phyloP scores from a whole-genome alignment of 2,797 vertebrate genomes.

The Vultur gryphus region DNA sequence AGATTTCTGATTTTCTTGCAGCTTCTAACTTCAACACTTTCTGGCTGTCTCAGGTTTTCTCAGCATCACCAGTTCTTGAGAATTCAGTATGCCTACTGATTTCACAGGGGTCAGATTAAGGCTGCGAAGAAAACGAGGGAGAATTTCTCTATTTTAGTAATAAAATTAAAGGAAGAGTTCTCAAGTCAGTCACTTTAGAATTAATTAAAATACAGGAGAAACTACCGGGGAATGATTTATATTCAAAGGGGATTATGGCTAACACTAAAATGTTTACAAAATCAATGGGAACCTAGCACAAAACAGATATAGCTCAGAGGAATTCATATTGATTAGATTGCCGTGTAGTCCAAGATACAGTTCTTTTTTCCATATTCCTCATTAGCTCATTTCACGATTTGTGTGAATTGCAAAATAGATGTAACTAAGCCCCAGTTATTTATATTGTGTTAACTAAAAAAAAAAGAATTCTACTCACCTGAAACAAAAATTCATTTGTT shows the following conservation, averaged over 20 bases:
- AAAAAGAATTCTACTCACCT: neutral
- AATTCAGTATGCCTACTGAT: neutral
- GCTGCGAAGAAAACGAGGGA: neutral
- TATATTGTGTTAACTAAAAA: neutral
- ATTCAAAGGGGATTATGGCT: constrained; percentile 18
- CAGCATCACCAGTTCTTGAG: neutral
- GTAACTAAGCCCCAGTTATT: constrained; percentile 22
- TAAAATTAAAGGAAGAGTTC: neutral
- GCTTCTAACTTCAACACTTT: neutral
- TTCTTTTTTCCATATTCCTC: constrained; percentile 1
- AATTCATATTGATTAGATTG: constrained; percentile 35
- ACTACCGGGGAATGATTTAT: neutral
- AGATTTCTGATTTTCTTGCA: neutral
- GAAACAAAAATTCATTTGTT: constrained; percentile 9
- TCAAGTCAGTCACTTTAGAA: neutral
- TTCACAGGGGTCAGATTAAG: neutral
- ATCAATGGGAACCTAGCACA: constrained; percentile 20
- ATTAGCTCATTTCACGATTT: constrained; percentile 27
- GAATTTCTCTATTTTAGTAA: neutral
- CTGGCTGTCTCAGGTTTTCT: neutral
- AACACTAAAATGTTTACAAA: constrained; percentile 14
- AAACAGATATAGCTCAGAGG: neutral
- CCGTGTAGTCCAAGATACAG: neutral
- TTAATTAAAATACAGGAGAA: constrained; percentile 33
- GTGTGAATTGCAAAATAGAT: neutral